These are phyloP conservation scores for Brachionus paranguensis DNA, from an alignment of 1,140 invertebrate genomes.

Conservation along the genomic window DNA sequence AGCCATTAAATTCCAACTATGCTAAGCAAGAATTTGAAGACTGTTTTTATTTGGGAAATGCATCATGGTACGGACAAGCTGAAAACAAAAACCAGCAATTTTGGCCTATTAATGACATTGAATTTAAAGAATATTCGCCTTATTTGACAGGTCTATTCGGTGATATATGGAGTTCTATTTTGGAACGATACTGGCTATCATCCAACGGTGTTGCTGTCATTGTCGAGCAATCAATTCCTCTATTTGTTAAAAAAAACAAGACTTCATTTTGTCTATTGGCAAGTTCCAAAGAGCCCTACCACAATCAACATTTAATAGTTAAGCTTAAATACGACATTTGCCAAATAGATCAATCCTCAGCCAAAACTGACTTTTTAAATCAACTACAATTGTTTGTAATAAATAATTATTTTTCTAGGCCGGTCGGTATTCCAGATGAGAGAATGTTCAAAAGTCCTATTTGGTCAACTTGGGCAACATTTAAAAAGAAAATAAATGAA, in stretches of 20 bases:
- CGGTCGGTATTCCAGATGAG: conserved; percentile 62
- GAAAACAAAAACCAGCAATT: conserved; percentile 23
- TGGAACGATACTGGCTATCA: conserved; percentile 49
- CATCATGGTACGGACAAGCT: conserved; percentile 15
- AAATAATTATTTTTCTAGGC: conserved; percentile 41
- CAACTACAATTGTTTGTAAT: conserved; percentile 28
- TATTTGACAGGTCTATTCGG: conserved; percentile 36
- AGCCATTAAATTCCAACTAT: background rate
- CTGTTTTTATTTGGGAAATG: conserved; percentile 14
- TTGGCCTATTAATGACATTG: conserved; percentile 33
- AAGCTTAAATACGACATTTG: conserved; percentile 37
- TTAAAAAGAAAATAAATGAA: conserved; percentile 66
- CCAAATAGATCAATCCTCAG: background rate
- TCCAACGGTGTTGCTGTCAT: conserved; percentile 48
- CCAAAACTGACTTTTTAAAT: conserved; percentile 20
- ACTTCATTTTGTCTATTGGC: conserved; percentile 8
- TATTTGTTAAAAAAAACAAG: conserved; percentile 47
- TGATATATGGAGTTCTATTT: conserved; percentile 38
- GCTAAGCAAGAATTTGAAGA: conserved; percentile 14
- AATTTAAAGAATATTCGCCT: conserved; percentile 4
- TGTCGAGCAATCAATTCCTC: conserved; percentile 45
- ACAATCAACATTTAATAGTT: conserved; percentile 1
- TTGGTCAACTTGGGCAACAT: conserved; percentile 85
- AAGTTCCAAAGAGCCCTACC: conserved; percentile 41
- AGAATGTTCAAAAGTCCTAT: conserved; percentile 70